Evolutionary conservation across 2,888 invertebrate genomes (phyloP).

Genomic region (Petrolisthes manimaculis): DNA sequence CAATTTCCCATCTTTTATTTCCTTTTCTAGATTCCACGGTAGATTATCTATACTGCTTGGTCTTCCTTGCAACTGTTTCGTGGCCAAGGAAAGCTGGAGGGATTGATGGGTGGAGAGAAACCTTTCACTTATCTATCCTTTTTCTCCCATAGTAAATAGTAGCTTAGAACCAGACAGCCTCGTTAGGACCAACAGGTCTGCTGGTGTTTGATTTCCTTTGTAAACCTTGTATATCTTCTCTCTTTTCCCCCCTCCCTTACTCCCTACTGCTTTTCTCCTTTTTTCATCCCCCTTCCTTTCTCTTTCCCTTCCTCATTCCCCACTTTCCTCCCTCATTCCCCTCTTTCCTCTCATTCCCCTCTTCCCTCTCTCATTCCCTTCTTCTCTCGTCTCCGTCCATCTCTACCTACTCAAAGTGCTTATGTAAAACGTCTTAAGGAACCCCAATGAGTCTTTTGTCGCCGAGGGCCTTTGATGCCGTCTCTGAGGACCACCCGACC

Average conservation of each 20-base stretch:
- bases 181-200: too few species aligned
- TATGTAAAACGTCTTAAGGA: conserved; percentile 39
- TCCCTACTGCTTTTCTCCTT: neutral
- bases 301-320: neutral
- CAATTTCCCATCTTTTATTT: too few species aligned
- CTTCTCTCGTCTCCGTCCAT: neutral
- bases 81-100: too few species aligned
- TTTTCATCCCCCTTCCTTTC: neutral
- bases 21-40: too few species aligned
- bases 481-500: conserved; percentile 33
- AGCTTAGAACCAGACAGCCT: too few species aligned
- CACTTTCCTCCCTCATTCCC: neutral
- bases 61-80: too few species aligned
- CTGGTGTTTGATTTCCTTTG: too few species aligned
- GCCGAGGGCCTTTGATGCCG: conserved; percentile 35
- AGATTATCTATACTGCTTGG: too few species aligned
- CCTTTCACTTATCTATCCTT: neutral
- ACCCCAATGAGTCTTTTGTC: conserved; percentile 33
- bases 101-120: too few species aligned
- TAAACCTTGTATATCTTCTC: too few species aligned
- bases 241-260: neutral
- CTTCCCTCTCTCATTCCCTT: neutral
- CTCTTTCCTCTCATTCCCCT: neutral
- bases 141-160: too few species aligned
- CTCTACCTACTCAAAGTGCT: conserved; percentile 32